Evolutionary conservation across 2,797 vertebrate genomes (phyloP).

Genomic region (Gymnopithys bicolor): DNA sequence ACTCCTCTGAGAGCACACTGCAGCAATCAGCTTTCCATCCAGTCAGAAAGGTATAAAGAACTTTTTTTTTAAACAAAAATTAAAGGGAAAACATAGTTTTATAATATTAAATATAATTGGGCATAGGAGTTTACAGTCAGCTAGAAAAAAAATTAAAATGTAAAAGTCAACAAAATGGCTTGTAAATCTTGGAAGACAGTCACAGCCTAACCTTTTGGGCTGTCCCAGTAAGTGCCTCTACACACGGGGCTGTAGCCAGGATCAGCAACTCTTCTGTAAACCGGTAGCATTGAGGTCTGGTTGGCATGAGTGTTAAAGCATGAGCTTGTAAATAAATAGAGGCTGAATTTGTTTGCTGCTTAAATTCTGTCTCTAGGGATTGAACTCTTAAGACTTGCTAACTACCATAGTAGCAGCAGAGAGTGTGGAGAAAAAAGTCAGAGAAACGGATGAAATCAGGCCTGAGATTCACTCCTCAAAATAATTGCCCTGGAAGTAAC

Average conservation of each 20-base stretch:
- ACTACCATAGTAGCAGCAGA: neutral
- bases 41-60: slow-evolving; percentile 77
- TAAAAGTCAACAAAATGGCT: neutral
- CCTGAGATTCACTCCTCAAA: neutral
- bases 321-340: neutral
- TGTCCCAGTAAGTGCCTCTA: neutral
- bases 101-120: neutral
- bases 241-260: neutral
- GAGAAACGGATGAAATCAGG: neutral
- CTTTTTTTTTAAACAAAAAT: neutral
- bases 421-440: neutral
- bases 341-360: neutral
- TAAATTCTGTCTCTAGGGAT: neutral
- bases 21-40: slow-evolving; percentile 70
- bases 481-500: neutral
- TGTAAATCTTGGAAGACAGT: neutral
- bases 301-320: neutral
- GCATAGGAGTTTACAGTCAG: neutral
- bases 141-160: neutral
- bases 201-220: neutral
- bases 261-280: neutral
- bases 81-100: neutral
- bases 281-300: neutral
- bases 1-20: slow-evolving; percentile 41
- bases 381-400: neutral